Conservation (phyloP, 2,888 invertebrate species). For the Tholera decimalis region DNA sequence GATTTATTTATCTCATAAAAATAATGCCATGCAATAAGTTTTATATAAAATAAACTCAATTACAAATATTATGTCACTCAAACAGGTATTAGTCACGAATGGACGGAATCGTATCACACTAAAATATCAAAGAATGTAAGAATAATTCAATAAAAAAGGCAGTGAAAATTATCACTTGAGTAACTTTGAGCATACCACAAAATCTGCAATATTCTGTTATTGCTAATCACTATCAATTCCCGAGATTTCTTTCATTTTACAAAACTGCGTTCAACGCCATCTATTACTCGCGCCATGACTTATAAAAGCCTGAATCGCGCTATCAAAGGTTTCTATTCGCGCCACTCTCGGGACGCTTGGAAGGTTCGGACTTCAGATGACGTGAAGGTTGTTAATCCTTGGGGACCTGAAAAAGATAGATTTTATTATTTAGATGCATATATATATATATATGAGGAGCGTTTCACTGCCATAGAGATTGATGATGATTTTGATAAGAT, state of each 20-base stretch:
- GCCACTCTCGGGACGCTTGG: constrained; percentile 89
- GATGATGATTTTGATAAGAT: too few relatives aligned
- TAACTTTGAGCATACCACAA: constrained; percentile 71
- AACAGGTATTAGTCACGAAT: constrained; percentile 73
- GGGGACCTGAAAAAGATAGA: constrained; percentile 80
- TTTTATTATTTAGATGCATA: not conserved
- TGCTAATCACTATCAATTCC: constrained; percentile 43
- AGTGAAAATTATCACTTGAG: constrained; percentile 76
- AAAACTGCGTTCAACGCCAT: constrained; percentile 52
- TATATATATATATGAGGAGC: too few relatives aligned
- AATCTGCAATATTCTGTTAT: constrained; percentile 39
- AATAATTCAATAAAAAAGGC: constrained; percentile 65
- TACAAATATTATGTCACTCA: constrained; percentile 73
- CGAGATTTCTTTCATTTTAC: constrained; percentile 49
- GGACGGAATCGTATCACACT: constrained; percentile 61
- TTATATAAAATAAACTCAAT: constrained; percentile 45
- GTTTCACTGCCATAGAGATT: too few relatives aligned
- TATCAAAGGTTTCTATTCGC: constrained; percentile 72
- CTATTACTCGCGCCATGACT: constrained; percentile 38
- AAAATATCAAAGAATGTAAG: constrained; percentile 60
- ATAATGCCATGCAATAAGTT: constrained; percentile 40
- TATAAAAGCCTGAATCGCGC: constrained; percentile 25
- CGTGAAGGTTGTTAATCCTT: constrained; percentile 88
- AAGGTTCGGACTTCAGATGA: constrained; percentile 89
- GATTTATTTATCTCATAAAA: constrained; percentile 17